Percentiles rank a stretch among this genome's conserved stretches.
phyloP scores from a whole-genome alignment of 2,797 vertebrate genomes.

The Microchirus variegatus region DNA sequence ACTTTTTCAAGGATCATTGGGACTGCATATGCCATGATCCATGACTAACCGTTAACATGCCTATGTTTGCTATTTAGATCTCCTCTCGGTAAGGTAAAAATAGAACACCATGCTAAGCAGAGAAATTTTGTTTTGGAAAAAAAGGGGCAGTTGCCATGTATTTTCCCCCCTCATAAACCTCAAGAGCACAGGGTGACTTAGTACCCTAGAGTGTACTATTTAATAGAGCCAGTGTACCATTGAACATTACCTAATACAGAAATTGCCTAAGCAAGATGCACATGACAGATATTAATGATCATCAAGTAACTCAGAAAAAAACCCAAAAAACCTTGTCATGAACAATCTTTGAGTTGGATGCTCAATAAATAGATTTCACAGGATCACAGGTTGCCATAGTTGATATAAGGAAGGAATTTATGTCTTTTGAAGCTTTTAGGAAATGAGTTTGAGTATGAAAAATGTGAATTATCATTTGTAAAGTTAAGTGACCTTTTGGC shows the following conservation, averaged over 20 bases:
- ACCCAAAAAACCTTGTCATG: too few species aligned
- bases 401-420: neutral
- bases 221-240: conserved; percentile 3
- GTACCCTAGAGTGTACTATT: neutral
- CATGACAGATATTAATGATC: neutral
- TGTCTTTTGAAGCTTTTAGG: neutral
- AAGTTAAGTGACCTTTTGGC: too few species aligned
- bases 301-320: too few species aligned
- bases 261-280: conserved; percentile 1
- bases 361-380: too few species aligned
- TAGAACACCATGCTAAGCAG: conserved; percentile 32
- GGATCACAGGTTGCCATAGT: neutral
- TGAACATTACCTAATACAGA: conserved; percentile 3
- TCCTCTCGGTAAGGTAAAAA: conserved; percentile 22
- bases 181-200: neutral
- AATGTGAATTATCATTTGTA: too few species aligned
- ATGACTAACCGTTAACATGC: conserved; percentile 58
- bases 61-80: conserved; percentile 41
- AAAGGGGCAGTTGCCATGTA: neutral
- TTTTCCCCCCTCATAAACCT: conserved; percentile 1
- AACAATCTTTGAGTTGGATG: too few species aligned
- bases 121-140: conserved; percentile 28
- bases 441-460: neutral
- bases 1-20: conserved; percentile 24
- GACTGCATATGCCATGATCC: conserved; percentile 40